Conservation (phyloP, 1,140 invertebrate genomes). For the Aphaenogaster floridana region DNA sequence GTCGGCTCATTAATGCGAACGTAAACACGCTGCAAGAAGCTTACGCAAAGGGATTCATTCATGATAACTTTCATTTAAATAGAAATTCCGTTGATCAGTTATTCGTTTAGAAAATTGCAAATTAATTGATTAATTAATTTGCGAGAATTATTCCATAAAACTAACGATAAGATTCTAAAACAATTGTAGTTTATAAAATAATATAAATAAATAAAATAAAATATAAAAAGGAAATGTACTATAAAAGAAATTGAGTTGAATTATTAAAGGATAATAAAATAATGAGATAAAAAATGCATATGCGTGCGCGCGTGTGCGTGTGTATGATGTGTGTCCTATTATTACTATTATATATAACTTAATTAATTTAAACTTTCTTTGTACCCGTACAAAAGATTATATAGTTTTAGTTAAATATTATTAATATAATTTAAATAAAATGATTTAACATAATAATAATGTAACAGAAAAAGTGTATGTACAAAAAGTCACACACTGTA, state of each 20-base stretch:
- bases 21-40: not conserved
- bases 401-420: not conserved
- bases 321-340: not conserved
- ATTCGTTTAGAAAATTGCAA: not conserved
- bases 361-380: not conserved
- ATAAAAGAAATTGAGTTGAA: too few species aligned
- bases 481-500: not conserved
- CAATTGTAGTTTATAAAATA: not conserved
- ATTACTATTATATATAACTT: not conserved
- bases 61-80: not conserved
- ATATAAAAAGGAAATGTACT: not conserved
- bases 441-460: not conserved
- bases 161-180: not conserved
- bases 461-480: not conserved
- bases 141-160: not conserved
- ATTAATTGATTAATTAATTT: not conserved
- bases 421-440: not conserved
- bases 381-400: not conserved
- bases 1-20: not conserved
- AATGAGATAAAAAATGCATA: not conserved
- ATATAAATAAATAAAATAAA: not conserved
- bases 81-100: not conserved
- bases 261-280: not conserved
- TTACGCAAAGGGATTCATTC: constrained; percentile 2
- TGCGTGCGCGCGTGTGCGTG: too few species aligned